Percentiles rank a stretch among this genome's conserved stretches.
Conservation (phyloP, 1,140 invertebrate genomes). For the Orius laevigatus region DNA sequence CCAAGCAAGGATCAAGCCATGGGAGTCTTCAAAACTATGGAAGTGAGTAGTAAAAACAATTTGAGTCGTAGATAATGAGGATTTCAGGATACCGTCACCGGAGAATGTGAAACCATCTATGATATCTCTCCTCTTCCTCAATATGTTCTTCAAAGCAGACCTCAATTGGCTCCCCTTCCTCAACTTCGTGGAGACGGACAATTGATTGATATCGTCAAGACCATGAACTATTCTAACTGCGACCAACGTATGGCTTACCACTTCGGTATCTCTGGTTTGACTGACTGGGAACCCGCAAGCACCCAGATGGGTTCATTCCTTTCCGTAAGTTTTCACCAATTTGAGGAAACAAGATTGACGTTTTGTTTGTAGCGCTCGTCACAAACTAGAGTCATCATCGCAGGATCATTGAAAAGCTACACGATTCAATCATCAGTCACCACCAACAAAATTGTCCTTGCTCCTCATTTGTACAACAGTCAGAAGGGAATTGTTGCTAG, state of each 20-base stretch:
- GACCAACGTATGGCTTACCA: slow-evolving; percentile 38
- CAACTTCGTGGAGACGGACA: slow-evolving; percentile 29
- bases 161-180: slow-evolving; percentile 23
- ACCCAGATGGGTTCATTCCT: slow-evolving; percentile 38
- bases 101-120: slow-evolving; percentile 25
- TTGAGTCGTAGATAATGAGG: background rate
- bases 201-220: slow-evolving; percentile 42
- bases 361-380: slow-evolving; percentile 20
- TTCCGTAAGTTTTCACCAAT: slow-evolving; percentile 24
- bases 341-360: background rate
- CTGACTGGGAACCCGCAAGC: slow-evolving; percentile 34
- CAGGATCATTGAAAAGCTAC: slow-evolving; percentile 19
- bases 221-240: slow-evolving; percentile 44
- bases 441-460: slow-evolving; percentile 19
- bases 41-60: slow-evolving; percentile 15
- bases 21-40: slow-evolving; percentile 24
- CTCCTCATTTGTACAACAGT: slow-evolving; percentile 15
- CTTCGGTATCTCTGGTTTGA: slow-evolving; percentile 34
- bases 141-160: slow-evolving; percentile 15
- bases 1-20: slow-evolving; percentile 28
- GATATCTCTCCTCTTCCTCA: slow-evolving; percentile 22
- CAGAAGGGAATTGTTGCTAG: slow-evolving; percentile 20
- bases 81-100: slow-evolving; percentile 23
- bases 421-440: slow-evolving; percentile 23
- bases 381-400: slow-evolving; percentile 20